A percentile compares a stretch with the other conserved stretches of the same genome.
phyloP scores from a whole-genome alignment of 1,140 invertebrate species.

The Atta texana region DNA sequence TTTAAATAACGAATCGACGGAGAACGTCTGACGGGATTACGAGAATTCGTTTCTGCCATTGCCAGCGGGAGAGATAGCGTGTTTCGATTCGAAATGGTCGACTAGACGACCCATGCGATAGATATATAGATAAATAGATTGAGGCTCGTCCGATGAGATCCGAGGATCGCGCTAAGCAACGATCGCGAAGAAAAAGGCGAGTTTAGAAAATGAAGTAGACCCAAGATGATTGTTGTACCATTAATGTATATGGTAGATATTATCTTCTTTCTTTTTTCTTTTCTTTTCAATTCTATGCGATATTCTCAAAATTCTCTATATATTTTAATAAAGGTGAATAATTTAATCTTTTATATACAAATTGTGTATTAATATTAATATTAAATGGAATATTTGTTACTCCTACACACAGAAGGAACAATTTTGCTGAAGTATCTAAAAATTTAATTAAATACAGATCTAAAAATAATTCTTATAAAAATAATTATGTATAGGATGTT shows the following conservation, averaged over 20 bases:
- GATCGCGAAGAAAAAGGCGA: conserved; percentile 37
- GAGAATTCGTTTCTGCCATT: conserved; percentile 79
- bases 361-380: neutral
- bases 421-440: no score
- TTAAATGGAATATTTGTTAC: neutral
- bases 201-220: conserved; percentile 68
- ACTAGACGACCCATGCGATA: conserved; percentile 35
- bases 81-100: conserved; percentile 74
- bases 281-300: neutral
- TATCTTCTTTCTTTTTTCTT: no score
- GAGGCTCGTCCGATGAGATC: conserved; percentile 2
- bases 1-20: conserved; percentile 67
- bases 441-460: no score
- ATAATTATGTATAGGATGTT: no score
- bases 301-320: neutral
- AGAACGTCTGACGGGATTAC: conserved; percentile 76
- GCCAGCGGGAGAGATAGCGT: conserved; percentile 70
- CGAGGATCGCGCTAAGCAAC: conserved; percentile 49
- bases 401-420: neutral
- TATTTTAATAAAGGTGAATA: neutral
- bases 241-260: conserved; percentile 23
- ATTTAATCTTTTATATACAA: neutral
- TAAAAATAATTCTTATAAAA: no score
- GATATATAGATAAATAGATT: conserved; percentile 68
- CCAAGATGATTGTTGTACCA: conserved; percentile 61